Conservation (phyloP, 2,797 vertebrate species). For the Pogonophryne albipinna region DNA sequence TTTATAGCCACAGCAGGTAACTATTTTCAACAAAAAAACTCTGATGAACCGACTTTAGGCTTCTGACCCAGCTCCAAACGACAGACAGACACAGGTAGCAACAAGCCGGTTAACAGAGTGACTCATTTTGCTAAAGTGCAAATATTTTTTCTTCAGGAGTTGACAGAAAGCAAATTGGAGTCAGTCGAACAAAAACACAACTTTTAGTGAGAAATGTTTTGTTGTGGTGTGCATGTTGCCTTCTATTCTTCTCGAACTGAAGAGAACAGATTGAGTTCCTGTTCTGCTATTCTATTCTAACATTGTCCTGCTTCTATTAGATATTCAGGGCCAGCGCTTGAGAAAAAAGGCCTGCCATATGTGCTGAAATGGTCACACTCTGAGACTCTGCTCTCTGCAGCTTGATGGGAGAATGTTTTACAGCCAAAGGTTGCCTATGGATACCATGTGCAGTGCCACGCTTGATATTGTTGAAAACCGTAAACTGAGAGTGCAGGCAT, state of each 20-base stretch:
- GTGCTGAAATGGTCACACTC: constrained; percentile 51
- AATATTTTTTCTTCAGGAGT: constrained; percentile 8
- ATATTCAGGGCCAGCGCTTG: constrained; percentile 39
- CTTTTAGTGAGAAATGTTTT: background rate
- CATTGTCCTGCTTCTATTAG: constrained; percentile 25
- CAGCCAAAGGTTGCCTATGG: constrained; percentile 26
- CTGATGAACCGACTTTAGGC: background rate
- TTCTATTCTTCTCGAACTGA: too few relatives aligned
- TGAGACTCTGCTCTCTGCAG: constrained; percentile 36
- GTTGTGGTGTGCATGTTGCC: background rate
- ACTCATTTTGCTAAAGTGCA: constrained; percentile 4
- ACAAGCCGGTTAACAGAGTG: background rate
- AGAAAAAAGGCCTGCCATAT: constrained; percentile 29
- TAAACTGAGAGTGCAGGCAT: background rate
- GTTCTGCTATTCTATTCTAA: constrained; percentile 14
- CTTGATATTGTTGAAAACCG: constrained; percentile 12
- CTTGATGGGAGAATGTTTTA: constrained; percentile 38
- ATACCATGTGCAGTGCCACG: constrained; percentile 10
- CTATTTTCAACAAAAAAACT: constrained; percentile 13
- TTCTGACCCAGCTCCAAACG: background rate
- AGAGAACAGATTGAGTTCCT: background rate
- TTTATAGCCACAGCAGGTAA: constrained; percentile 21
- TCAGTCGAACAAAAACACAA: background rate
- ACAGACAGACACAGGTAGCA: background rate
- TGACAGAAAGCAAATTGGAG: background rate